Base-by-base conservation (phyloP, 2,888 invertebrate genomes). In the Calliscelio sp. region DNA sequence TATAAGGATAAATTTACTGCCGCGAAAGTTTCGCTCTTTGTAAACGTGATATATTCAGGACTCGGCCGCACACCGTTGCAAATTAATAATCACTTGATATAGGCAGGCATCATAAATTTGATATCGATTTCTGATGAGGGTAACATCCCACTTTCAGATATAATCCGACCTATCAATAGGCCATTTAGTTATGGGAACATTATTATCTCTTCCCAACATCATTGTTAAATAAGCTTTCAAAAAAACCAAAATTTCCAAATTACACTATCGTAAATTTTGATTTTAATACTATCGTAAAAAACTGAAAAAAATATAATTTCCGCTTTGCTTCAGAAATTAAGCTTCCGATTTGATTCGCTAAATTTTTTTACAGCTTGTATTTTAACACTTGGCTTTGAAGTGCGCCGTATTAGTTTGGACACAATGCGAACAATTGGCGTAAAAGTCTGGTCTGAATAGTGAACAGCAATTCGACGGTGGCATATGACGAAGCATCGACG, bases 401-500 rank as follows among this genome's bases (percentile, higher is more conserved):
- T 75, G 32, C 28, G 7, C 44, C 74, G 44, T 78, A 59, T 59
- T 68, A 61, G 68, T 78, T 61, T 57, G 46, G 63, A 63, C 57
- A 73, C 20, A 66, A 70, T 68, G 32, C 25, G 22, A 66, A 78
- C 51, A 51, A 61, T 79, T 14, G 51, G 49, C 14, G 70, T 66
- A 70, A 75, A 81, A 59, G 63, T 75, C 68, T 20, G 16, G n/a
- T 11, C 35, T 35, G 35, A 35, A 35, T 35, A 5, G 35, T 35
- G 14, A 1, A 35, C 35, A 35, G 14, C 14, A 11, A 11, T 70
- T 68, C 46, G 38, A n/a, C 73, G 51, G 70, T 80, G 80, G 85
- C 90, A 89, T 90, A n/a, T n/a, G 88, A 89, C 91, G 88, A 90
- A 90, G 70, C 68, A n/a, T n/a, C n/a, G 24, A 65, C 53, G 73